Conservation (phyloP, 2,113 vertebrate genomes). For the Sclerurus mexicanus region DNA sequence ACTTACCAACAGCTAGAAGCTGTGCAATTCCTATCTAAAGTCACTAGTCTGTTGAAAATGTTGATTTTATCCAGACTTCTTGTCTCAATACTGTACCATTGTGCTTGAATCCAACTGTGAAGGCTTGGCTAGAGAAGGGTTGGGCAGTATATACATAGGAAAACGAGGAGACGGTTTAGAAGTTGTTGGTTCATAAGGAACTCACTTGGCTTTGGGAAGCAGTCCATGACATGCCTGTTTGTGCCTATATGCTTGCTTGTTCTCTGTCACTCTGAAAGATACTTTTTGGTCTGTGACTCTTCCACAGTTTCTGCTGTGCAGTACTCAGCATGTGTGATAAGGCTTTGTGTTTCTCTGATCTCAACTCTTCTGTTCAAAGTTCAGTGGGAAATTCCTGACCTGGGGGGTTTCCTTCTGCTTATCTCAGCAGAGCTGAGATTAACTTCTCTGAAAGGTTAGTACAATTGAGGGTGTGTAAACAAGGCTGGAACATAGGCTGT, state of each 20-base stretch:
- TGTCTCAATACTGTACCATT: not conserved
- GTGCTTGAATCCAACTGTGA: not conserved
- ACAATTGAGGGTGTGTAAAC: not conserved
- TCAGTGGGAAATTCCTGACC: slow-evolving; percentile 16
- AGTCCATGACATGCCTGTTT: not conserved
- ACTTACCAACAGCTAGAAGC: not conserved
- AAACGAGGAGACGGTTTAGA: not conserved
- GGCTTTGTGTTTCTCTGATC: not conserved
- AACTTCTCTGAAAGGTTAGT: not conserved
- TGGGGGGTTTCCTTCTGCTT: not conserved
- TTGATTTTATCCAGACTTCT: not conserved
- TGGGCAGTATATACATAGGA: not conserved
- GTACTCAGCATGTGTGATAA: not conserved
- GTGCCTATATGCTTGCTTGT: not conserved
- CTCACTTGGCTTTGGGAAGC: not conserved
- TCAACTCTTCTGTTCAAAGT: not conserved
- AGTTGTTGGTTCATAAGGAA: not conserved
- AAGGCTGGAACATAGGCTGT: not conserved
- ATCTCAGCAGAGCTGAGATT: not conserved
- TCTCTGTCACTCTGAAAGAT: not conserved
- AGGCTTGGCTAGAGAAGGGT: not conserved
- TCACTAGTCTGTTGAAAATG: not conserved
- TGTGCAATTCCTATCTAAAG: not conserved
- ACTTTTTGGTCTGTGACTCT: not conserved
- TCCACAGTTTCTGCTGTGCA: not conserved